These are phyloP conservation scores for Pavo muticus DNA, from an alignment of 2,113 vertebrate species.

Conservation along the genomic window DNA sequence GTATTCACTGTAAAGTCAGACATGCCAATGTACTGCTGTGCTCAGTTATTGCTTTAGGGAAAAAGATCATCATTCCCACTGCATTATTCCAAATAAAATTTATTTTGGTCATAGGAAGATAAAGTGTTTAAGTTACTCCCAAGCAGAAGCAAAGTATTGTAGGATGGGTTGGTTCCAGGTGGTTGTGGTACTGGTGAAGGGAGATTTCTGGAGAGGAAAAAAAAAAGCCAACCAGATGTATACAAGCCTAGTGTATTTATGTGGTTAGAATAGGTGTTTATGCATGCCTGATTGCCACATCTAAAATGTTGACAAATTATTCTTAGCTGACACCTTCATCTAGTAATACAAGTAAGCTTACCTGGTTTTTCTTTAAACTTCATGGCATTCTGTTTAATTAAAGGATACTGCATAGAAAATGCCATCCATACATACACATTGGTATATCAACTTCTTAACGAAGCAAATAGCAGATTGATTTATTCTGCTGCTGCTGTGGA, in stretches of 20 bases:
- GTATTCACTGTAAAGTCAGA: not conserved
- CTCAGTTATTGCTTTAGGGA: not conserved
- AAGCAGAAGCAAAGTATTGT: not conserved
- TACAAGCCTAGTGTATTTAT: not conserved
- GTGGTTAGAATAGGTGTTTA: not conserved
- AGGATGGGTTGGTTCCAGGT: not conserved
- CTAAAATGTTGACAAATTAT: not conserved
- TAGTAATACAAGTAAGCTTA: not conserved
- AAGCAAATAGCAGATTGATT: not conserved
- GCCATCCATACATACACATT: not conserved
- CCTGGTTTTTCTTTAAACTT: not conserved
- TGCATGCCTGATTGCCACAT: not conserved
- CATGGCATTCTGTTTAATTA: not conserved
- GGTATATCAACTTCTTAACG: not conserved
- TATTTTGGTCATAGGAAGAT: not conserved
- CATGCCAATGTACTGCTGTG: not conserved
- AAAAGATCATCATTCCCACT: not conserved
- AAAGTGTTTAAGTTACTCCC: not conserved
- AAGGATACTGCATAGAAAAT: not conserved
- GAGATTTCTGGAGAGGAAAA: not conserved
- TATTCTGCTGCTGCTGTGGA: not conserved
- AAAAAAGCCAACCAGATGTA: too few relatives aligned
- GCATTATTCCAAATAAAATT: not conserved
- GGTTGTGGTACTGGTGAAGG: not conserved
- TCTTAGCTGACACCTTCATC: not conserved